Conservation (phyloP, 2,113 vertebrate species). For the Chrysemys picta region DNA sequence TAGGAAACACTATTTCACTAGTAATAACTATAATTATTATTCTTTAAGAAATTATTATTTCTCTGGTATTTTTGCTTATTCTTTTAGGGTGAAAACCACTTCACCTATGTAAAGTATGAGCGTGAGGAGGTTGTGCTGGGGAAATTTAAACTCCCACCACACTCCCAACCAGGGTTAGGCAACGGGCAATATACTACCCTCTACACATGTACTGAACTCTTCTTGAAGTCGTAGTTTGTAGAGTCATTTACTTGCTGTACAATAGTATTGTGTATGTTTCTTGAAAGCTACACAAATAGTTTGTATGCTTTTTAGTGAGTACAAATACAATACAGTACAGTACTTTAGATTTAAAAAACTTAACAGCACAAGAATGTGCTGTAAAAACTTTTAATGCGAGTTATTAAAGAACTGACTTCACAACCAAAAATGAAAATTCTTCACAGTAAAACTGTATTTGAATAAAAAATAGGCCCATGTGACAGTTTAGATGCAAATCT, state of each 20-base stretch:
- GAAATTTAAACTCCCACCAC: background rate
- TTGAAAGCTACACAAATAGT: background rate
- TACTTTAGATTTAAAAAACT: background rate
- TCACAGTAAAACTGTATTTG: background rate
- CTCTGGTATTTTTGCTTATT: background rate
- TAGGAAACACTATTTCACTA: too few relatives aligned
- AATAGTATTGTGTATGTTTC: background rate
- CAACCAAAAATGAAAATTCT: background rate
- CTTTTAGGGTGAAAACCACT: background rate
- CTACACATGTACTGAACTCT: background rate
- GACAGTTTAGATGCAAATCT: background rate
- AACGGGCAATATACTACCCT: background rate
- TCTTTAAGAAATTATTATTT: background rate
- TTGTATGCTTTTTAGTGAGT: background rate
- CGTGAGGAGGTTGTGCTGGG: background rate
- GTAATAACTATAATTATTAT: background rate
- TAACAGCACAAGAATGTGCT: background rate
- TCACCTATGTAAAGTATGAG: background rate
- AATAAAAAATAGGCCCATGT: background rate
- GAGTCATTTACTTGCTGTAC: background rate
- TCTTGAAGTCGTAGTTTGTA: background rate
- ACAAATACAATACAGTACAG: background rate
- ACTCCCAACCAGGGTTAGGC: background rate
- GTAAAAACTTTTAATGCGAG: background rate
- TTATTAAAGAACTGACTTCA: background rate